Base-by-base conservation (phyloP, 2,888 invertebrate species). In the Leuctra nigra region DNA sequence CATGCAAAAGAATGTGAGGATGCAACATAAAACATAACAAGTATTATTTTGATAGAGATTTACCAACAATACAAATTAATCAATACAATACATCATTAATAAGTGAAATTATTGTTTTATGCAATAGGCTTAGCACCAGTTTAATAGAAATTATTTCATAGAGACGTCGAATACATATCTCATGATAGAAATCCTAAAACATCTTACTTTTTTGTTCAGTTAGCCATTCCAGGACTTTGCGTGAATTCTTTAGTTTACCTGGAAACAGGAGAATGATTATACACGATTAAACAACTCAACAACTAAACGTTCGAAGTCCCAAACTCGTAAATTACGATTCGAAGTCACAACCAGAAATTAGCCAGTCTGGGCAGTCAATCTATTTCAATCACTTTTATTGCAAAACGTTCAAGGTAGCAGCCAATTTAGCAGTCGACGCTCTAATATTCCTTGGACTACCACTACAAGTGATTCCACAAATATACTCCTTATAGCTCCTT, bases 141-240 rank as follows among this genome's bases (percentile, higher is more conserved):
- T 52, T 9, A 20, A 50, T 25, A n/a, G n/a, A n/a, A 2, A 18
- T 2, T 7, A 39, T 54, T 38, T 22, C 2, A 9, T 54, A 53
- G 22, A 44, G 24, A 54, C 44, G n/a, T n/a, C n/a, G n/a, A n/a
- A n/a, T n/a, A n/a, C n/a, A n/a, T n/a, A n/a, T n/a, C n/a, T n/a
- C n/a, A n/a, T n/a, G n/a, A n/a, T n/a, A 54, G 25, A 14, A 54
- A 38, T 14, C 35, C 24, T 22, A 38, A 38, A 53, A 14, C 38
- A 41, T 82, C 91, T 91, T 91, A 91, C 91, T 91, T 89, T 91
- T 91, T 82, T 92, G 91, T 80, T 89, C 86, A 80, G 91, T 81
- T 79, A 93, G 87, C 92, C 92, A 93, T 82, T 89, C 87, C 81
- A 93, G 86, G 80, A 93, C 91, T 82, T 88, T 89, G 78, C 89